Percentiles rank a stretch among this genome's conserved stretches.
Evolutionary conservation across 1,140 invertebrate species (phyloP).

Genomic region (Ceratina australensis): DNA sequence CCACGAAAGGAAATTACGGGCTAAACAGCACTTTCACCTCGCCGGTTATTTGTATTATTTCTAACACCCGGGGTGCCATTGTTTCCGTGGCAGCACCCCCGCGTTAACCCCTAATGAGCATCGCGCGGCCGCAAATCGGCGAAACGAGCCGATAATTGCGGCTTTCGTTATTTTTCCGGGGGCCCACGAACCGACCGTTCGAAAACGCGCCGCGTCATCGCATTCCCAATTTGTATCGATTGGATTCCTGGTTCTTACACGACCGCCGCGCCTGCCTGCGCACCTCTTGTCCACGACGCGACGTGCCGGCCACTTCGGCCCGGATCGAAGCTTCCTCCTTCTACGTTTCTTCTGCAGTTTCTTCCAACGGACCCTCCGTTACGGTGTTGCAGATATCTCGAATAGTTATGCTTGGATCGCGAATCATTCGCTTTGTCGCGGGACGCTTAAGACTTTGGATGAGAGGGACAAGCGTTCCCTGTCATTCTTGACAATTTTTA

Average conservation of each 20-base stretch:
- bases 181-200: constrained; percentile 9
- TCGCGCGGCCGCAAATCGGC: constrained; percentile 59
- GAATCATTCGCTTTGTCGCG: neutral
- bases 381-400: neutral
- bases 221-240: constrained; percentile 74
- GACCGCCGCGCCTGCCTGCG: constrained; percentile 18
- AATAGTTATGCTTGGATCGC: neutral
- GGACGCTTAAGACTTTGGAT: neutral
- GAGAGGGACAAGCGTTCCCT: no score
- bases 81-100: constrained; percentile 57
- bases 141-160: constrained; percentile 71
- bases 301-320: neutral
- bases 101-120: constrained; percentile 55
- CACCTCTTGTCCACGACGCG: neutral
- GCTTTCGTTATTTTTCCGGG: constrained; percentile 70
- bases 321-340: neutral
- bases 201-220: constrained; percentile 71
- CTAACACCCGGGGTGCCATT: constrained; percentile 67
- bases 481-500: no score
- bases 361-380: neutral
- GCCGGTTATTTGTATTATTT: constrained; percentile 71
- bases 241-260: constrained; percentile 54
- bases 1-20: constrained; percentile 69
- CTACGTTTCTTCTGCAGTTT: constrained; percentile 9
- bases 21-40: constrained; percentile 64